A percentile compares a stretch with the other conserved stretches of the same genome.
These are phyloP conservation scores for Lordiphosa mommai DNA, from an alignment of 1,140 invertebrate species.

Conservation along the genomic window DNA sequence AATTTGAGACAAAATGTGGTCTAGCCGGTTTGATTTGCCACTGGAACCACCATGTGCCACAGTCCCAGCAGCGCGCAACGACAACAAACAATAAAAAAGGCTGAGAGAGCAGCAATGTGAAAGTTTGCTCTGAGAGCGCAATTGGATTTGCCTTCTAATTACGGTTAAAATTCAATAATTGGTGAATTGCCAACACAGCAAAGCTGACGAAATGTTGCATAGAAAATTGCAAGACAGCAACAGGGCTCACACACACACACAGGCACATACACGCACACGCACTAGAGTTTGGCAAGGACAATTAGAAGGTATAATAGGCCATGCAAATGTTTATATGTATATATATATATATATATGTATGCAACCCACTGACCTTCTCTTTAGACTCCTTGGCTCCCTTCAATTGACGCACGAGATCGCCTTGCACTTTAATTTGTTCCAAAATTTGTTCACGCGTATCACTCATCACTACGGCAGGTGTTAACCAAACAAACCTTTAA, in stretches of 20 bases:
- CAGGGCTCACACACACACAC: conserved; percentile 1
- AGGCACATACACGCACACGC: neutral
- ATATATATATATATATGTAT: conserved; percentile 1
- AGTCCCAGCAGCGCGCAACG: too few relatives aligned
- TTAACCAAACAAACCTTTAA: conserved; percentile 28
- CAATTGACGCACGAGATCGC: conserved; percentile 89
- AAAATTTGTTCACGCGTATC: conserved; percentile 81
- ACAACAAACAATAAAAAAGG: conserved; percentile 3
- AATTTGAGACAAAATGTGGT: neutral
- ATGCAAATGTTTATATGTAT: conserved; percentile 2
- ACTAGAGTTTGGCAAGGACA: neutral
- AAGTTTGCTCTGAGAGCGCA: neutral
- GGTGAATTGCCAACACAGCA: conserved; percentile 5
- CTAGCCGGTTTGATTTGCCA: neutral
- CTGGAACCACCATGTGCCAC: conserved; percentile 8
- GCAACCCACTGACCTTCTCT: conserved; percentile 83
- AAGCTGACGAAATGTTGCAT: conserved; percentile 8
- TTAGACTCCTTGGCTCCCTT: conserved; percentile 89
- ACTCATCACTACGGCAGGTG: conserved; percentile 68
- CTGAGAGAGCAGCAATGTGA: conserved; percentile 6
- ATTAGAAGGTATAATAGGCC: conserved; percentile 1
- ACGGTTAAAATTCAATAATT: neutral
- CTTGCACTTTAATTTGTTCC: conserved; percentile 88
- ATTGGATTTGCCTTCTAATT: conserved; percentile 6
- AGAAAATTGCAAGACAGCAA: conserved; percentile 5